phyloP scores from a whole-genome alignment of 1,140 invertebrate species.

The Ptiloglossa arizonensis region DNA sequence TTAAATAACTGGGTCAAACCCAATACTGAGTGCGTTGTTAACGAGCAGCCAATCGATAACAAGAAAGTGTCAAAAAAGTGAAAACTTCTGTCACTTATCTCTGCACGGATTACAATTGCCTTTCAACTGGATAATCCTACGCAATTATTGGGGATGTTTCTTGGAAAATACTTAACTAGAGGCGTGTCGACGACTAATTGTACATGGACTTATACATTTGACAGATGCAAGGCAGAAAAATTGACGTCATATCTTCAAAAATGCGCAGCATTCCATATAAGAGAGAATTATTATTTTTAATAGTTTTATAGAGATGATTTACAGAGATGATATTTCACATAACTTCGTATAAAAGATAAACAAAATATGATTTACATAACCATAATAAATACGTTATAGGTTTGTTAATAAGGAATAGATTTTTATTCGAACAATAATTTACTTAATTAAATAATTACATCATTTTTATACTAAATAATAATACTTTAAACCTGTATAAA shows the following conservation, averaged over 20 bases:
- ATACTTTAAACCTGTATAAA: no score
- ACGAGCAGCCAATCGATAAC: conserved; percentile 49
- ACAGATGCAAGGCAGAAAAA: neutral
- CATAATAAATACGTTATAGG: no score
- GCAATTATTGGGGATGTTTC: conserved; percentile 15
- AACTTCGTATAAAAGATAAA: no score
- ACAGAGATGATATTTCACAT: no score
- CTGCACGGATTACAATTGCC: conserved; percentile 18
- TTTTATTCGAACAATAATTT: no score
- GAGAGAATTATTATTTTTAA: neutral
- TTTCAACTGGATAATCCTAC: conserved; percentile 33
- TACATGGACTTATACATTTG: neutral
- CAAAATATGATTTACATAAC: no score
- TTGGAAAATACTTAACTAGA: neutral
- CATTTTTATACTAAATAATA: no score
- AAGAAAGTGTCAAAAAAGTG: conserved; percentile 42
- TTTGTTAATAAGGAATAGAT: no score
- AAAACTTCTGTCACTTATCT: conserved; percentile 41
- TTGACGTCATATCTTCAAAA: neutral
- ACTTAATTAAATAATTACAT: no score
- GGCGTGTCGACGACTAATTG: neutral
- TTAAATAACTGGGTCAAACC: conserved; percentile 48
- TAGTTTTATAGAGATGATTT: no score
- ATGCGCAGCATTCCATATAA: neutral
- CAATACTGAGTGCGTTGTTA: conserved; percentile 34